Conservation (phyloP, 2,113 vertebrate species). For the Galemys pyrenaicus region DNA sequence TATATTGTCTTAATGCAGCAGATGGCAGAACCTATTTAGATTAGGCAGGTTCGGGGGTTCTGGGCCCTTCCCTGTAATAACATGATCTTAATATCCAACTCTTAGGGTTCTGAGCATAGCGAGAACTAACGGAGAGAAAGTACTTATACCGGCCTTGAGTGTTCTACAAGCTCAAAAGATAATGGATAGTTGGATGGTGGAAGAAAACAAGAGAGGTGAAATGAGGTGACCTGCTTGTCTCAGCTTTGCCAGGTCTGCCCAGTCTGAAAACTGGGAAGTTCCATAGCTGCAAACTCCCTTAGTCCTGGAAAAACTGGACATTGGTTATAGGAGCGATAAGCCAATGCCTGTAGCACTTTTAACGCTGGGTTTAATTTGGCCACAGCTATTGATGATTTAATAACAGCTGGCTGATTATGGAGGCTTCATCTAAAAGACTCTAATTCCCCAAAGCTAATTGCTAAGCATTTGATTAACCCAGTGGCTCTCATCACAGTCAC, state of each 20-base stretch:
- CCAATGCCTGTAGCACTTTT: slow-evolving; percentile 14
- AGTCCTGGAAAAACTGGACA: not conserved
- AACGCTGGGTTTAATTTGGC: slow-evolving; percentile 56
- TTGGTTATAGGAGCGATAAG: not conserved
- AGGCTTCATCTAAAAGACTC: slow-evolving; percentile 60
- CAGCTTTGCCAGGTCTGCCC: not conserved
- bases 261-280: not conserved
- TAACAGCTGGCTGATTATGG: slow-evolving; percentile 69
- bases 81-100: not conserved
- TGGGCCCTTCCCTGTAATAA: no score
- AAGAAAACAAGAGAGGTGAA: not conserved
- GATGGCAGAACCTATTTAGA: no score
- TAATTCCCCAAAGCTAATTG: slow-evolving; percentile 67
- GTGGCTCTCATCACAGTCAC: slow-evolving; percentile 50
- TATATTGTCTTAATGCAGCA: no score
- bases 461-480: slow-evolving; percentile 64
- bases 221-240: not conserved
- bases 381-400: slow-evolving; percentile 71
- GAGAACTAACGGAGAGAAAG: not conserved
- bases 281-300: not conserved
- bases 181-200: not conserved
- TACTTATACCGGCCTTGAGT: not conserved
- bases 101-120: not conserved
- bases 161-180: not conserved
- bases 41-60: no score